phyloP scores from a whole-genome alignment of 2,888 invertebrate genomes.

The Cloeon dipterum region DNA sequence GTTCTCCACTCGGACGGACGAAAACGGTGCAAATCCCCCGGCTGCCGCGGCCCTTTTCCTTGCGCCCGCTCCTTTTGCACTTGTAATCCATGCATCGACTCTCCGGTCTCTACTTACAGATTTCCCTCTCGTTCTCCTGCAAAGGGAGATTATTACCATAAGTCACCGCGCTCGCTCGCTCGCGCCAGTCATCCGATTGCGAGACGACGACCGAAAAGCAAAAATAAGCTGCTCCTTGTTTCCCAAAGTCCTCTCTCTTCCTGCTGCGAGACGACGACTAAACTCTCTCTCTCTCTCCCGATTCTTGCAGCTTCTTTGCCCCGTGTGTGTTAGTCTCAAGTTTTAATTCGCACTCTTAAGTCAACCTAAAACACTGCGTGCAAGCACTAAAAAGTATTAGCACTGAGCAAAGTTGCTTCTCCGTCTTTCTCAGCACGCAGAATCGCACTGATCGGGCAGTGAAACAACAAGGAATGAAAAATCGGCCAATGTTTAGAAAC shows the following conservation, averaged over 20 bases:
- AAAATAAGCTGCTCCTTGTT: constrained; percentile 4
- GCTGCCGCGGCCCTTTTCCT: not conserved
- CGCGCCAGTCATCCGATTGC: not conserved
- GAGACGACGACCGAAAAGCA: too few relatives aligned
- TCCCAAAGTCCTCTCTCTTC: constrained; percentile 7
- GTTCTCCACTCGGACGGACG: too few relatives aligned
- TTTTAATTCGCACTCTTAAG: constrained; percentile 29
- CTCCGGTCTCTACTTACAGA: not conserved
- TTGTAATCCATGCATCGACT: not conserved
- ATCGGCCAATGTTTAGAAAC: too few relatives aligned
- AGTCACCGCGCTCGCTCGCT: not conserved
- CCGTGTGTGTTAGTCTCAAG: constrained; percentile 28
- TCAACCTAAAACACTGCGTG: not conserved
- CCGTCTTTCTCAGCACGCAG: too few relatives aligned
- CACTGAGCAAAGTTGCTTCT: too few relatives aligned
- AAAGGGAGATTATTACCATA: too few relatives aligned
- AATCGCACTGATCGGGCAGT: too few relatives aligned
- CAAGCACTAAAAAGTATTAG: not conserved
- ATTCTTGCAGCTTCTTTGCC: not conserved
- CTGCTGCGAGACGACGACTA: constrained; percentile 7
- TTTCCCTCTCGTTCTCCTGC: not conserved
- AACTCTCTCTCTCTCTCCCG: not conserved
- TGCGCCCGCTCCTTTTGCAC: not conserved
- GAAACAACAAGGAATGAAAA: too few relatives aligned
- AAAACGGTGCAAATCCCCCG: too few relatives aligned